phyloP scores from a whole-genome alignment of 2,113 vertebrate genomes.

The Pteronura brasiliensis region DNA sequence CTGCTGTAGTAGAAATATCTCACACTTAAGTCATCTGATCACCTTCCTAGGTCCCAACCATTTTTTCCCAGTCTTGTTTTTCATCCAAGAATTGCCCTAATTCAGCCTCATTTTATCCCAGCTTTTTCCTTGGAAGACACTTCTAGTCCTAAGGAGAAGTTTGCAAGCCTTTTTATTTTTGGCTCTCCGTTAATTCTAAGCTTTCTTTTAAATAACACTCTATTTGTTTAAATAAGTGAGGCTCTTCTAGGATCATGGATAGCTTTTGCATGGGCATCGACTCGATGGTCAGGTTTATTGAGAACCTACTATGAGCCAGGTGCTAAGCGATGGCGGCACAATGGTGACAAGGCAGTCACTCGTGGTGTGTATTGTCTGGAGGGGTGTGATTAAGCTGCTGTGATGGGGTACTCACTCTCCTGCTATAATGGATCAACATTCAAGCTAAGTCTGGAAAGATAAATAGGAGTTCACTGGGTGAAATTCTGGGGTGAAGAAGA shows the following conservation, averaged over 20 bases:
- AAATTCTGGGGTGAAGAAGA: not conserved
- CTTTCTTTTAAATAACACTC: not conserved
- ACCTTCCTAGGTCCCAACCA: not conserved
- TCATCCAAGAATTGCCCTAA: not conserved
- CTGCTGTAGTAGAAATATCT: not conserved
- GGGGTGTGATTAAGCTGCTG: not conserved
- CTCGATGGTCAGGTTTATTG: not conserved
- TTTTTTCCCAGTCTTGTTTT: not conserved
- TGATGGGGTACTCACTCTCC: too few species aligned
- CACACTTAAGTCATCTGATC: not conserved
- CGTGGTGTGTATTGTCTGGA: not conserved
- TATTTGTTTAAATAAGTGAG: not conserved
- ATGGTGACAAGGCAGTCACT: not conserved
- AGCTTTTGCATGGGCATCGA: not conserved
- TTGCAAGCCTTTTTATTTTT: constrained; percentile 19
- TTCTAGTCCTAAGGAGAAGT: not conserved
- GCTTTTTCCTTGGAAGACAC: not conserved
- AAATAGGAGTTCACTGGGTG: not conserved
- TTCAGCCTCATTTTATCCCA: not conserved
- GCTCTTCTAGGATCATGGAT: not conserved
- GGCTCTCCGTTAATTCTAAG: not conserved
- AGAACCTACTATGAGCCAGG: not conserved
- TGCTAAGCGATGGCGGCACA: not conserved
- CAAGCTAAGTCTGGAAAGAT: not conserved
- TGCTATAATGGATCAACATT: not conserved